phyloP scores from a whole-genome alignment of 1,140 invertebrate species.

The Formica selysi region DNA sequence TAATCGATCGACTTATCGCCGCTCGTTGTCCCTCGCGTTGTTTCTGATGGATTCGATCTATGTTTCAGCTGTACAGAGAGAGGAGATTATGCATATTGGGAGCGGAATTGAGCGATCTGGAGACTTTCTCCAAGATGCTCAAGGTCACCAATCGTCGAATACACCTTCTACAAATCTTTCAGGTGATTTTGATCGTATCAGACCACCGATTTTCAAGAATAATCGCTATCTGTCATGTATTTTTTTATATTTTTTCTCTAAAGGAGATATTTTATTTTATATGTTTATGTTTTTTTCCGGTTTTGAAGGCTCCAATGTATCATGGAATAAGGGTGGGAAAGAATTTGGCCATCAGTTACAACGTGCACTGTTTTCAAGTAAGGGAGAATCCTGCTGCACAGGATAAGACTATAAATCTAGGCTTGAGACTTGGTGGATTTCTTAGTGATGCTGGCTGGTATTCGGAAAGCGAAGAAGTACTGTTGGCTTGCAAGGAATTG shows the following conservation, averaged over 20 bases:
- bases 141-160: slow-evolving; percentile 90
- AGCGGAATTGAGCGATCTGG: slow-evolving; percentile 90
- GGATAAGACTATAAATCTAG: slow-evolving; percentile 86
- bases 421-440: slow-evolving; percentile 90
- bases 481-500: slow-evolving; percentile 89
- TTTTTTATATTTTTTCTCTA: too few species aligned
- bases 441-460: slow-evolving; percentile 95
- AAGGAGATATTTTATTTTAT: neutral
- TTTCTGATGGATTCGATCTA: neutral
- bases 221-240: neutral
- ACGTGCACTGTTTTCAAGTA: slow-evolving; percentile 77
- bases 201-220: neutral
- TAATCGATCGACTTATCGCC: neutral
- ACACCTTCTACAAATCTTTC: slow-evolving; percentile 89
- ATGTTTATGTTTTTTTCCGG: neutral
- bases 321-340: slow-evolving; percentile 87
- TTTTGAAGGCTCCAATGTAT: slow-evolving; percentile 88
- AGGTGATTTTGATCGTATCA: slow-evolving; percentile 82
- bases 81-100: slow-evolving; percentile 88
- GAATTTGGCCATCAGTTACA: slow-evolving; percentile 86
- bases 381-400: slow-evolving; percentile 68
- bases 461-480: slow-evolving; percentile 90
- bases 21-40: neutral
- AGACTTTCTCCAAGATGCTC: slow-evolving; percentile 91
- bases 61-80: slow-evolving; percentile 89